Percentiles rank a stretch among this genome's conserved stretches.
Evolutionary conservation across 2,888 invertebrate species (phyloP).

Genomic region (Halictus quadricinctus): DNA sequence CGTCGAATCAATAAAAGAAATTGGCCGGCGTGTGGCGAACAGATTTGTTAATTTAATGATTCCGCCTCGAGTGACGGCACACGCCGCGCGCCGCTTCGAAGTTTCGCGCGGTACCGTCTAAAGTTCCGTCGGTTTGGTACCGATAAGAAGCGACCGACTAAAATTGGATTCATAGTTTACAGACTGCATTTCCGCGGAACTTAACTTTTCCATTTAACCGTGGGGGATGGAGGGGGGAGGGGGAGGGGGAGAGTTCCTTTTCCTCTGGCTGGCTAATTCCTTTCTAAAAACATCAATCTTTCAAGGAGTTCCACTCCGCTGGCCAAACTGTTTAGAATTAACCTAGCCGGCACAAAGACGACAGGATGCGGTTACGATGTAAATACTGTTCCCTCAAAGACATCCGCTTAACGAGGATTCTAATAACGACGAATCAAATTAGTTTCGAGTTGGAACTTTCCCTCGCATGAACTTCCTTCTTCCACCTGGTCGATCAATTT

Average conservation of each 20-base stretch:
- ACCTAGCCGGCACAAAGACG: conserved; percentile 8
- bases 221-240: too few species aligned
- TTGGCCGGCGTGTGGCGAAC: conserved; percentile 43
- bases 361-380: not conserved
- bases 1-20: conserved; percentile 60
- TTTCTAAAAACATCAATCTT: conserved; percentile 45
- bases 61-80: conserved; percentile 46
- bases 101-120: conserved; percentile 19
- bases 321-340: conserved; percentile 35
- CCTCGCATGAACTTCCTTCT: not conserved
- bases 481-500: not conserved
- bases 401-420: not conserved
- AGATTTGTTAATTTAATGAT: conserved; percentile 60
- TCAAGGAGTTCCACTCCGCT: not conserved
- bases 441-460: not conserved
- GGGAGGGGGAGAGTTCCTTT: conserved; percentile 17
- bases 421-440: conserved; percentile 5
- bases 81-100: conserved; percentile 21
- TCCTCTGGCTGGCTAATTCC: conserved; percentile 36
- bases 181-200: conserved; percentile 49
- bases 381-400: conserved; percentile 28
- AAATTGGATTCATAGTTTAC: conserved; percentile 62
- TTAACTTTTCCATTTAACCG: conserved; percentile 58
- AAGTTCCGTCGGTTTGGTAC: conserved; percentile 44
- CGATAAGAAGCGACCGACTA: conserved; percentile 54